phyloP scores from a whole-genome alignment of 2,113 vertebrate species.

The pig (Sus scrofa) region T2T-Sscrofa CM000818.6:68304501-68305000 shows the following conservation, averaged over 20 bases:
- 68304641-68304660: background rate
- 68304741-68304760: background rate
- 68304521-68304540: background rate
- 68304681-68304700: background rate
- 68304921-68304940: constrained; percentile 60
- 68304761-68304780: background rate
- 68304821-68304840: background rate
- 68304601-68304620: background rate
- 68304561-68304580: background rate
- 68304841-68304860: constrained; percentile 10
- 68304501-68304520: background rate
- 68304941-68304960: constrained; percentile 15
- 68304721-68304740: background rate
- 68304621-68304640: constrained; percentile 37
- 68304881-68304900: background rate
- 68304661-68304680: background rate
- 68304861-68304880: background rate
- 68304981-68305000: constrained; percentile 39
- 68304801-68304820: background rate
- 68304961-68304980: constrained; percentile 22
- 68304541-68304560: background rate
- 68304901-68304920: constrained; percentile 3
- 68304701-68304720: constrained; percentile 19
- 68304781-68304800: background rate
- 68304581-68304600: constrained; percentile 48